phyloP scores from a whole-genome alignment of 2,113 vertebrate genomes.

The Psilopsiagon aurifrons region DNA sequence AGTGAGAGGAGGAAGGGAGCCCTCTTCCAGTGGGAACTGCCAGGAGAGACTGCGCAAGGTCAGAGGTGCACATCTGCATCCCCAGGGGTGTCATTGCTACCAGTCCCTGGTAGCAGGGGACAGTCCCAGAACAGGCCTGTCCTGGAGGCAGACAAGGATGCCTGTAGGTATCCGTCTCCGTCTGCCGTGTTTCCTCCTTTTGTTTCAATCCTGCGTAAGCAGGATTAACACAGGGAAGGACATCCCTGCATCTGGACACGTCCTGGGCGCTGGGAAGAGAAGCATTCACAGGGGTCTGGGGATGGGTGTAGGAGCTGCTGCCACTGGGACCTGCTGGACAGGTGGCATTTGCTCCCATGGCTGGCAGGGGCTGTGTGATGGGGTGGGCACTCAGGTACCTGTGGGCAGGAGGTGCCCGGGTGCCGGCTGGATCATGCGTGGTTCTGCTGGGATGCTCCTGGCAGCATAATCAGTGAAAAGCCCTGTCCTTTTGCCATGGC shows the following conservation, averaged over 20 bases:
- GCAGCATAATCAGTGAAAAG: background rate
- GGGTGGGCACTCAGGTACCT: background rate
- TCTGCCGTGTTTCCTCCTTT: conserved; percentile 52
- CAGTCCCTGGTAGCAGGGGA: background rate
- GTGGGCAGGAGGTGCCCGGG: background rate
- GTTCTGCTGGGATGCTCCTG: background rate
- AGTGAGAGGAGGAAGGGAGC: background rate
- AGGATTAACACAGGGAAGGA: background rate
- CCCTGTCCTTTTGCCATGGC: background rate
- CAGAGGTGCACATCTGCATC: background rate
- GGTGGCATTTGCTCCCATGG: background rate
- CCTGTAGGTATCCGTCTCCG: background rate
- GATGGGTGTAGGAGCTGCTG: background rate
- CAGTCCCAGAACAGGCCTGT: background rate
- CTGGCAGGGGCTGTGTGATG: rapidly evolving
- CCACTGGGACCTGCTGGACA: background rate
- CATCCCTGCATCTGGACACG: background rate
- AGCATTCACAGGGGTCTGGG: background rate
- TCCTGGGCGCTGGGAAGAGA: background rate
- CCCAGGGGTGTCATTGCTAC: background rate
- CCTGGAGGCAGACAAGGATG: background rate
- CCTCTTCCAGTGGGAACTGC: background rate
- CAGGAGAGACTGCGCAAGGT: background rate
- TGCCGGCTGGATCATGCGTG: rapidly evolving
- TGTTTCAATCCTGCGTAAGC: background rate